Base-by-base conservation (phyloP, 2,888 invertebrate species). In the Tetragnatha montana region DNA sequence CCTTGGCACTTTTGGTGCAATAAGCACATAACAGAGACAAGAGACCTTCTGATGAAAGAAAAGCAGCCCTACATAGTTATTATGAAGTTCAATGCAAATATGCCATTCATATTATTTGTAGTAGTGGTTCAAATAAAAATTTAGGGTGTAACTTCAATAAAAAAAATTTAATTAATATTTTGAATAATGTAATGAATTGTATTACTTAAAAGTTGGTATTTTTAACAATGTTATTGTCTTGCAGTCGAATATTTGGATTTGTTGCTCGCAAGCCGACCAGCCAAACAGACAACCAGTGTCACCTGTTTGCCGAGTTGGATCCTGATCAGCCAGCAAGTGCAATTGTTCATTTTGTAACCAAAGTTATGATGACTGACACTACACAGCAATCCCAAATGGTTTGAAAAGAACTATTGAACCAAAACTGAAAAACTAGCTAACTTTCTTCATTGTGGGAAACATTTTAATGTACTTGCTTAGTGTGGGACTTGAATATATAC, bases 231-330 rank as follows among this genome's bases (percentile, higher is more conserved):
- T 1, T 35, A 35, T 82, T 35, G 35, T 22, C 21, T 79, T 94
- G 6, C 94, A 97, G 97, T 93, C 96, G 97, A 92, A 96, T 98
- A 92, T 99, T 99, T 94, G 99, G 98, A 81, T 99, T 99, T 94
- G 98, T 99, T 92, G 98, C 99, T 49, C 95, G 97, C 93, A 96
- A 97, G 94, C 96, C 96, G 74, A 96, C 97, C 86, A 96, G 96
- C 92, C 95, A 95, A 92, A 95, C 96, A 79, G 98, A 99, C 94
- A 99, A 99, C 94, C 97, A 98, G 94, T 99, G 99, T 94, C 99
- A 99, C 95, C 95, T 99, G 92, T 99, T 99, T 94, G 98, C 98
- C 35, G 99, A 99, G 93, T 94, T 98, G 91, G 98, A 98, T 93
- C 96, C 97, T 0, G 97, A 97, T 93, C 96, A 96, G 92, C 98